Percentiles rank a stretch among this genome's conserved stretches.
These are phyloP conservation scores for Sphinx pinastri DNA, from an alignment of 2,888 invertebrate species.

Conservation along the genomic window DNA sequence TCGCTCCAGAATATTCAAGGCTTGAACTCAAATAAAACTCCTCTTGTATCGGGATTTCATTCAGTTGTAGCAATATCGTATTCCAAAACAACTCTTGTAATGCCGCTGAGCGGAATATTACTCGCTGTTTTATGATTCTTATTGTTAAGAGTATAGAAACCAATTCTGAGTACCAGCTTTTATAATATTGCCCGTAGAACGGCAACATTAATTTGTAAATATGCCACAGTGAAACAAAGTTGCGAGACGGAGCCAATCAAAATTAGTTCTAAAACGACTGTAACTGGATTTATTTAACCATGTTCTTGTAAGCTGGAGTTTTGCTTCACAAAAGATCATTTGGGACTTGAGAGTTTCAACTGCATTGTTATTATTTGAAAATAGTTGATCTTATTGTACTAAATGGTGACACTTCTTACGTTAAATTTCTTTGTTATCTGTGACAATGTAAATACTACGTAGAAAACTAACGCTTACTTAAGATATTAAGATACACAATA, in stretches of 20 bases:
- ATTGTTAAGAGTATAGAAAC: neutral
- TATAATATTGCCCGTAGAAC: too few species aligned
- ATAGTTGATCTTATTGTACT: neutral
- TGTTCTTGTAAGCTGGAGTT: neutral
- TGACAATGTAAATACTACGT: too few species aligned
- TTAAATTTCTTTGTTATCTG: too few species aligned
- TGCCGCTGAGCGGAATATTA: neutral
- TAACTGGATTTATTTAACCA: conserved; percentile 8
- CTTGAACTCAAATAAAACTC: conserved; percentile 40
- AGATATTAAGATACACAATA: too few species aligned
- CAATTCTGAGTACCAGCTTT: neutral
- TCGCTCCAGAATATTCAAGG: conserved; percentile 39
- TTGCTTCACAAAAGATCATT: neutral
- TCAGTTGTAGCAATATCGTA: conserved; percentile 30
- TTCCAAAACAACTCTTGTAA: conserved; percentile 17
- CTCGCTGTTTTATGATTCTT: neutral
- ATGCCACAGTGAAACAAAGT: conserved; percentile 21
- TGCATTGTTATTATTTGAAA: neutral
- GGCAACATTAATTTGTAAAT: conserved; percentile 1
- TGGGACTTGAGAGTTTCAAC: neutral
- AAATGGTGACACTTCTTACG: too few species aligned
- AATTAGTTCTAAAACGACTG: conserved; percentile 18
- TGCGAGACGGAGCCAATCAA: conserved; percentile 17
- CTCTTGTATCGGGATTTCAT: conserved; percentile 38
- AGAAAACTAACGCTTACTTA: too few species aligned